Evolutionary conservation across 2,888 invertebrate genomes (phyloP).

Genomic region (Rapana venosa): DNA sequence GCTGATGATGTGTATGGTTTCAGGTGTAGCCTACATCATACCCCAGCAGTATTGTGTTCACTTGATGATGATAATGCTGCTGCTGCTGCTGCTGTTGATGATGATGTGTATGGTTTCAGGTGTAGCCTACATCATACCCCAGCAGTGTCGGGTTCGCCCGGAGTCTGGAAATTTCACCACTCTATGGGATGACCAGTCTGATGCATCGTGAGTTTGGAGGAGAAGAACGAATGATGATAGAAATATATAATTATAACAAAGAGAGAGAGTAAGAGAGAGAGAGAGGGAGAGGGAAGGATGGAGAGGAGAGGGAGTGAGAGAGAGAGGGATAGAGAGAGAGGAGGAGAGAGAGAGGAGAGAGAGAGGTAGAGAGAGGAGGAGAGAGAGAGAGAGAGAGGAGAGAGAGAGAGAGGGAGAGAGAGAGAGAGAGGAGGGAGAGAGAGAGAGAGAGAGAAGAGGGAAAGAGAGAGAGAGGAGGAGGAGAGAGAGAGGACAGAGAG

Average conservation of each 20-base stretch:
- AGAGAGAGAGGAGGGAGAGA: too few species aligned
- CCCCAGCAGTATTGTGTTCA: constrained; percentile 32
- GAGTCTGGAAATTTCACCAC: constrained; percentile 46
- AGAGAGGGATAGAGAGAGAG: too few species aligned
- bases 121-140: constrained; percentile 42
- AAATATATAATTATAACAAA: not conserved
- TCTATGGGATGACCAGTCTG: constrained; percentile 34
- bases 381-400: too few species aligned
- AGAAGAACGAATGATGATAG: not conserved
- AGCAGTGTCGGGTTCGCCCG: constrained; percentile 35
- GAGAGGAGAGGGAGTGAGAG: too few species aligned
- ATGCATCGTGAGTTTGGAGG: not conserved
- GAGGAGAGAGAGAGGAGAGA: too few species aligned
- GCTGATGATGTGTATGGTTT: not conserved
- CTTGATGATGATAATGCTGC: not conserved
- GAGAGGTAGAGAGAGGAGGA: too few species aligned
- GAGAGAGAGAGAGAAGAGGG: too few species aligned
- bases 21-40: constrained; percentile 40
- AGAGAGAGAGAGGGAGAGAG: too few species aligned
- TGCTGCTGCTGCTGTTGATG: constrained; percentile 8
- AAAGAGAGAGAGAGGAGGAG: too few species aligned
- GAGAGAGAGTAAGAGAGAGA: not conserved
- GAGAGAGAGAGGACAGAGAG: too few species aligned
- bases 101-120: constrained; percentile 19
- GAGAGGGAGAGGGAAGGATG: not conserved